Conservation (phyloP, 2,113 vertebrate species). For the Etia nguti region DNA sequence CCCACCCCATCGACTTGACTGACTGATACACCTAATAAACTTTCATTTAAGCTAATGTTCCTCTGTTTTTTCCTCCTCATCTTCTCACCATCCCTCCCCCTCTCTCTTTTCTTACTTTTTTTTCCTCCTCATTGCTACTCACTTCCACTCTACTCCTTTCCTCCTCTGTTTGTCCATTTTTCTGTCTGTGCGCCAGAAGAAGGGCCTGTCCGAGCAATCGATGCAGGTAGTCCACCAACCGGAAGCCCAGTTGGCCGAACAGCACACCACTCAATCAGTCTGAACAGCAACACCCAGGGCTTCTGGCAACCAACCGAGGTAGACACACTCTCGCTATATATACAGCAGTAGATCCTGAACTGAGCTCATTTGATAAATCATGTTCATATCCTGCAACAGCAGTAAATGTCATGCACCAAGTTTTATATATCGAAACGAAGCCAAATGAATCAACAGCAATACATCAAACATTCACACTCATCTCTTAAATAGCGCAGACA, state of each 20-base stretch:
- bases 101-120: neutral
- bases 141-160: neutral
- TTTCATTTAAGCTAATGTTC: conserved; percentile 74
- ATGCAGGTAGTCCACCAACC: conserved; percentile 50
- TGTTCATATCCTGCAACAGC: neutral
- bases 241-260: conserved; percentile 50
- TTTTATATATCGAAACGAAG: conserved; percentile 12
- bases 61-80: neutral
- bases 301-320: conserved; percentile 42
- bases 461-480: neutral
- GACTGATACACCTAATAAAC: conserved; percentile 76
- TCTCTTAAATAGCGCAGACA: neutral
- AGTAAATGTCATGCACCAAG: neutral
- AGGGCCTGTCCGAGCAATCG: conserved; percentile 25
- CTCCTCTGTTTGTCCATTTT: neutral
- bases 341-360: conserved; percentile 20
- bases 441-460: neutral
- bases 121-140: neutral
- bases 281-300: conserved; percentile 28
- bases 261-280: conserved; percentile 53
- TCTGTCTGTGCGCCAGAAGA: neutral
- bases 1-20: conserved; percentile 43
- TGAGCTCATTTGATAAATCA: conserved; percentile 11
- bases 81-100: neutral
- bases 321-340: neutral